Conservation (phyloP, 2,113 vertebrate species). For the Connochaetes taurinus region DNA sequence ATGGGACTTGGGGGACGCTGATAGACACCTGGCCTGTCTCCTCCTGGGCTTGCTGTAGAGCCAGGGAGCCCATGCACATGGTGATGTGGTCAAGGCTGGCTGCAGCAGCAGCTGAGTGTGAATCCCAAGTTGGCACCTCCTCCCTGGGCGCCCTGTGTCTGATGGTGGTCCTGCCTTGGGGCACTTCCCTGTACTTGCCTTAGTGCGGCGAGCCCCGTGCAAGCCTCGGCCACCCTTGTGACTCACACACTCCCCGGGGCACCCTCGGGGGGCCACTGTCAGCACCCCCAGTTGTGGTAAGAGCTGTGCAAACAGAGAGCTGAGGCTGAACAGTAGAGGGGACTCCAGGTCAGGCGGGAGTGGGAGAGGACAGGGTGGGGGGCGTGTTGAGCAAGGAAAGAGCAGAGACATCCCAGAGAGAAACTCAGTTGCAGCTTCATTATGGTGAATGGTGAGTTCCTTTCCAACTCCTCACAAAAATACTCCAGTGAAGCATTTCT, state of each 20-base stretch:
- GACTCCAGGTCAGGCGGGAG: rapidly evolving
- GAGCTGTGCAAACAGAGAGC: background rate
- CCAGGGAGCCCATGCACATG: background rate
- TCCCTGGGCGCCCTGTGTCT: background rate
- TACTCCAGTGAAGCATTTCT: background rate
- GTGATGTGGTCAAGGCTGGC: background rate
- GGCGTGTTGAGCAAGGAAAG: background rate
- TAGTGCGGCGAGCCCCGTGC: rapidly evolving
- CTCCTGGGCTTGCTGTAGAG: background rate
- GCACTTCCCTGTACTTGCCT: background rate
- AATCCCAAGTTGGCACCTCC: background rate
- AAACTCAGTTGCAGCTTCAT: background rate
- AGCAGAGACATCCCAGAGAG: background rate
- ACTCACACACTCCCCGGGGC: background rate
- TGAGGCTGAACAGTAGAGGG: too few relatives aligned
- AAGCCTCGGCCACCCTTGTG: rapidly evolving
- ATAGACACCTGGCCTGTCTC: background rate
- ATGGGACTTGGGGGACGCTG: background rate
- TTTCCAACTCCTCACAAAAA: background rate
- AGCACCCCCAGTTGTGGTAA: background rate
- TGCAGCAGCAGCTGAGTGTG: background rate
- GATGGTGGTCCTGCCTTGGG: background rate
- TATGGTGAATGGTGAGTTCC: background rate
- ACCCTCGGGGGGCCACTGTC: background rate
- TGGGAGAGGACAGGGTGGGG: background rate